Evolutionary conservation across 2,797 vertebrate species (phyloP).

Genomic region (Psittacula echo): DNA sequence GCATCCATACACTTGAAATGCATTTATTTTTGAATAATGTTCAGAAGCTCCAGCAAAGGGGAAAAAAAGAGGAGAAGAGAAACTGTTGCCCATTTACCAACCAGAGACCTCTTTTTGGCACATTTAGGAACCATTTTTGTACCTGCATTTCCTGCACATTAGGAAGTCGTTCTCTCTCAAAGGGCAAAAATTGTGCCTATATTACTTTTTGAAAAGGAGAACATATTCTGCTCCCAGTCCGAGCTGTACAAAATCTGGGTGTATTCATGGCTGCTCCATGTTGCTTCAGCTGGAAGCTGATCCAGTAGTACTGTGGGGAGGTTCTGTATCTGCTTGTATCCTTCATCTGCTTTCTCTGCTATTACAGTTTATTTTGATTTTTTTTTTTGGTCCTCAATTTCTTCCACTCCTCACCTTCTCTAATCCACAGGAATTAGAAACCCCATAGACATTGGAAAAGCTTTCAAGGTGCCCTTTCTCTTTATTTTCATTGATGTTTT

Average conservation of each 20-base stretch:
- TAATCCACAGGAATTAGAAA: not conserved
- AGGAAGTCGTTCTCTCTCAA: not conserved
- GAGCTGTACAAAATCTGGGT: not conserved
- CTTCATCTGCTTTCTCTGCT: not conserved
- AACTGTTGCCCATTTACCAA: not conserved
- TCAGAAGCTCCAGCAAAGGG: not conserved
- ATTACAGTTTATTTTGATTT: not conserved
- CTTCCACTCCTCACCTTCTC: not conserved
- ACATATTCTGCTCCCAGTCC: not conserved
- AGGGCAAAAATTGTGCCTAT: rapidly evolving
- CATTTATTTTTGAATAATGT: slow-evolving; percentile 27
- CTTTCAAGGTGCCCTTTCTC: not conserved
- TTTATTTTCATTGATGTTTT: not conserved
- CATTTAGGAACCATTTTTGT: not conserved
- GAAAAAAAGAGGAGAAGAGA: not conserved
- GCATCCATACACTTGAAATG: not conserved
- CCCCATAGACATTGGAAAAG: not conserved
- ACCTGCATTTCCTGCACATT: not conserved
- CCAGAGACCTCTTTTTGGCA: not conserved
- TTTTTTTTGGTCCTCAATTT: not conserved
- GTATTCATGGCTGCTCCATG: not conserved
- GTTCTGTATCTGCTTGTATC: not conserved
- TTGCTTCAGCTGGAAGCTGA: not conserved
- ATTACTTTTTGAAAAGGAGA: not conserved
- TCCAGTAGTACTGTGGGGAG: not conserved